These are phyloP conservation scores for Zophobas morio DNA, from an alignment of 1,140 invertebrate species.

Conservation along the genomic window DNA sequence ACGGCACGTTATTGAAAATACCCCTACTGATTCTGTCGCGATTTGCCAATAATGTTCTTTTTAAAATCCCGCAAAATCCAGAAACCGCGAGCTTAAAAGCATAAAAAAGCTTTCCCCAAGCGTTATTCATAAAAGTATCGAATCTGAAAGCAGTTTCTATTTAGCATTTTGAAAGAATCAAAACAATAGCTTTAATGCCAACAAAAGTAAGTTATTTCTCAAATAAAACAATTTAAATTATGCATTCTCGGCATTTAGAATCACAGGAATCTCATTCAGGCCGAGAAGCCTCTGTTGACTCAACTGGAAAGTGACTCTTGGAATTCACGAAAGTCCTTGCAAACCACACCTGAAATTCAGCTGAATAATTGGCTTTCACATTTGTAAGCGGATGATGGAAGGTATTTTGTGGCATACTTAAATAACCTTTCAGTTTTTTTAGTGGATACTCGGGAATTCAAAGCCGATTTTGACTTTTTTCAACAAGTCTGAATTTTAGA, in stretches of 20 bases:
- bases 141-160: slow-evolving; percentile 12
- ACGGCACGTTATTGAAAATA: background rate
- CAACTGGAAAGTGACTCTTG: slow-evolving; percentile 37
- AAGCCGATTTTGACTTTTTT: background rate
- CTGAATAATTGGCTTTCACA: slow-evolving; percentile 40
- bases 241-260: slow-evolving; percentile 35
- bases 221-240: slow-evolving; percentile 35
- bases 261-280: slow-evolving; percentile 33
- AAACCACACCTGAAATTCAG: slow-evolving; percentile 25
- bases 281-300: slow-evolving; percentile 22
- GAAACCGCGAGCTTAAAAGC: slow-evolving; percentile 2
- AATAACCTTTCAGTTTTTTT: background rate
- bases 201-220: slow-evolving; percentile 10
- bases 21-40: background rate
- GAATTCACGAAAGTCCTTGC: slow-evolving; percentile 32
- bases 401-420: background rate
- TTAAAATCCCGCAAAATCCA: slow-evolving; percentile 22
- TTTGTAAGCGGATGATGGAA: slow-evolving; percentile 27
- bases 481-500: background rate
- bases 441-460: background rate
- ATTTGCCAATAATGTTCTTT: slow-evolving; percentile 21
- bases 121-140: slow-evolving; percentile 35
- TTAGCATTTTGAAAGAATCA: slow-evolving; percentile 42
- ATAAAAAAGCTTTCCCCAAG: slow-evolving; percentile 13
- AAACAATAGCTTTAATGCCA: slow-evolving; percentile 30